Conservation (phyloP, 2,888 invertebrate species). For the Entomobrya multifasciata region DNA sequence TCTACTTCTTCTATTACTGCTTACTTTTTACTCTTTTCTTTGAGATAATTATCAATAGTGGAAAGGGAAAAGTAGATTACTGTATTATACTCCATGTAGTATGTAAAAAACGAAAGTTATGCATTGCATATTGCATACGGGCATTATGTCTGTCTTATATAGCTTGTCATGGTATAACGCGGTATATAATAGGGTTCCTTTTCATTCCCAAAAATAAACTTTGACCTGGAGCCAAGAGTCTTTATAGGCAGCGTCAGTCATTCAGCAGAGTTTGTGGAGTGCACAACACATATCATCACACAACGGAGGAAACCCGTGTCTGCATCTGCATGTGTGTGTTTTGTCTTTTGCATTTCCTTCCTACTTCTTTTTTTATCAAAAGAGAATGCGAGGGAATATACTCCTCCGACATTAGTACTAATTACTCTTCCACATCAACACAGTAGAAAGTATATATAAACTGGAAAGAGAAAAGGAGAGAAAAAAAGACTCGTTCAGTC, state of each 20-base stretch:
- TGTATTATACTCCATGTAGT: constrained; percentile 23
- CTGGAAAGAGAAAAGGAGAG: constrained; percentile 21
- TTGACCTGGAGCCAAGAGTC: constrained; percentile 80
- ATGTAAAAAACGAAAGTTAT: constrained; percentile 25
- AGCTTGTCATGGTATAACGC: no score
- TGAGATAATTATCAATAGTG: constrained; percentile 52
- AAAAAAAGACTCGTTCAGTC: constrained; percentile 38
- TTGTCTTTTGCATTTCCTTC: constrained; percentile 63
- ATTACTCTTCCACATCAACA: constrained; percentile 11
- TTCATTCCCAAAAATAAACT: constrained; percentile 80
- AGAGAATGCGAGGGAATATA: constrained; percentile 30
- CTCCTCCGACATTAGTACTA: constrained; percentile 43
- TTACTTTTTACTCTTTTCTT: constrained; percentile 6
- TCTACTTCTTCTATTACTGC: neutral
- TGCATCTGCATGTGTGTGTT: constrained; percentile 4
- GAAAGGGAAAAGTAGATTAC: constrained; percentile 29
- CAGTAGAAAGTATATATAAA: neutral
- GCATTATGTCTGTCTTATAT: constrained; percentile 11
- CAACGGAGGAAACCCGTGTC: constrained; percentile 19
- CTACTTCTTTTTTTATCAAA: constrained; percentile 14
- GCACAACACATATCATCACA: constrained; percentile 68
- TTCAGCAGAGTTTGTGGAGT: constrained; percentile 76
- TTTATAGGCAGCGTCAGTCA: constrained; percentile 77
- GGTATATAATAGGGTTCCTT: constrained; percentile 50
- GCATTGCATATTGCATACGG: neutral